These are phyloP conservation scores for Gobiocypris rarus DNA, from an alignment of 2,113 vertebrate genomes.

Conservation along the genomic window DNA sequence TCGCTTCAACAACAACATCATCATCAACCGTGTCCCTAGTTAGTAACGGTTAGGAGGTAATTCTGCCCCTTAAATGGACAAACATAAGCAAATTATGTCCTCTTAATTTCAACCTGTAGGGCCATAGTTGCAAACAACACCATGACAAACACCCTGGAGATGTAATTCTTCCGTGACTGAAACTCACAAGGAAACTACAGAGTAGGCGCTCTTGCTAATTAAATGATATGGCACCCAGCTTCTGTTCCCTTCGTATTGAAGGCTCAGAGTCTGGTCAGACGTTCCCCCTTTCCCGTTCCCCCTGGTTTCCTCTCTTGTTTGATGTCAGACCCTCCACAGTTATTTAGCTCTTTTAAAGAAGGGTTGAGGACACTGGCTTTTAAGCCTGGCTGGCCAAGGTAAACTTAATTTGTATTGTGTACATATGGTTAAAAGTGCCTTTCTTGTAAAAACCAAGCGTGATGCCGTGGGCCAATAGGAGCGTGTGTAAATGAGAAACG, in stretches of 20 bases:
- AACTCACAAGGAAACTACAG: constrained; percentile 32
- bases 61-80: constrained; percentile 1
- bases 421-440: constrained; percentile 62
- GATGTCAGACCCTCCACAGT: constrained; percentile 59
- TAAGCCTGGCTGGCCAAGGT: constrained; percentile 61
- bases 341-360: constrained; percentile 57
- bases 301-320: constrained; percentile 56
- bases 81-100: constrained; percentile 26
- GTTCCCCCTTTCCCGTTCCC: constrained; percentile 26
- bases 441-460: constrained; percentile 57
- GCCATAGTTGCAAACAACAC: constrained; percentile 46
- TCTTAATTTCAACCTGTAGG: constrained; percentile 20
- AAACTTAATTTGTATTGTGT: constrained; percentile 64
- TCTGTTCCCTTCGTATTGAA: constrained; percentile 25
- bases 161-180: constrained; percentile 38
- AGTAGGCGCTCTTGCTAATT: constrained; percentile 39
- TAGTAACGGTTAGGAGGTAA: not conserved
- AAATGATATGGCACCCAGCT: constrained; percentile 45
- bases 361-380: constrained; percentile 58
- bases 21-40: not conserved
- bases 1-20: no score
- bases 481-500: constrained; percentile 40
- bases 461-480: constrained; percentile 53
- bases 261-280: constrained; percentile 44
- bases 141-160: constrained; percentile 44